Evolutionary conservation across 2,113 vertebrate species (phyloP).

Genomic region (Microcebus griseorufus): DNA sequence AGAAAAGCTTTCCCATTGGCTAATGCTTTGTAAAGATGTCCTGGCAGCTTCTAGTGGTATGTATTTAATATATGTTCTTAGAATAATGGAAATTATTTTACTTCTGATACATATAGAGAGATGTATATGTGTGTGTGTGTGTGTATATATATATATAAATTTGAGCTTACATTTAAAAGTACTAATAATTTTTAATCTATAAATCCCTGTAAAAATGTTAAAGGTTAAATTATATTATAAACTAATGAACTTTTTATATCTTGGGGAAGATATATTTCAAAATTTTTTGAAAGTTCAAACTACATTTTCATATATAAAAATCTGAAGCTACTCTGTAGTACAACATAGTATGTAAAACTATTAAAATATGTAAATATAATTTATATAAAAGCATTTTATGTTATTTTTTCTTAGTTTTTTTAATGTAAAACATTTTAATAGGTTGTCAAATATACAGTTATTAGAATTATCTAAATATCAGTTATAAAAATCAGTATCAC

Average conservation of each 20-base stretch:
- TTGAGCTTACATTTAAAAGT: conserved; percentile 45
- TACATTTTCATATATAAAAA: conserved; percentile 47
- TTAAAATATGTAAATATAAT: background rate
- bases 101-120: background rate
- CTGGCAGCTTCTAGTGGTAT: conserved; percentile 96
- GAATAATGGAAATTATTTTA: conserved; percentile 18
- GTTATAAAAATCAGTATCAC: too few species aligned
- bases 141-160: background rate
- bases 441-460: too few species aligned
- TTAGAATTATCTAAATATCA: too few species aligned
- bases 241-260: background rate
- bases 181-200: background rate
- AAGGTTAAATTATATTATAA: conserved; percentile 20
- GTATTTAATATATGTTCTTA: conserved; percentile 56
- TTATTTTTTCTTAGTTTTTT: background rate
- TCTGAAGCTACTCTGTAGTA: background rate
- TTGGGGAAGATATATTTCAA: conserved; percentile 44
- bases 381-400: background rate
- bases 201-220: background rate
- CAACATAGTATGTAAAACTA: background rate
- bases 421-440: too few species aligned
- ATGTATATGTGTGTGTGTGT: background rate
- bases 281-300: conserved; percentile 2
- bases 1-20: conserved; percentile 97
- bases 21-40: conserved; percentile 98